A percentile compares a stretch with the other conserved stretches of the same genome.
Evolutionary conservation across 2,888 invertebrate species (phyloP).

Genomic region (Gnatocerus cornutus): DNA sequence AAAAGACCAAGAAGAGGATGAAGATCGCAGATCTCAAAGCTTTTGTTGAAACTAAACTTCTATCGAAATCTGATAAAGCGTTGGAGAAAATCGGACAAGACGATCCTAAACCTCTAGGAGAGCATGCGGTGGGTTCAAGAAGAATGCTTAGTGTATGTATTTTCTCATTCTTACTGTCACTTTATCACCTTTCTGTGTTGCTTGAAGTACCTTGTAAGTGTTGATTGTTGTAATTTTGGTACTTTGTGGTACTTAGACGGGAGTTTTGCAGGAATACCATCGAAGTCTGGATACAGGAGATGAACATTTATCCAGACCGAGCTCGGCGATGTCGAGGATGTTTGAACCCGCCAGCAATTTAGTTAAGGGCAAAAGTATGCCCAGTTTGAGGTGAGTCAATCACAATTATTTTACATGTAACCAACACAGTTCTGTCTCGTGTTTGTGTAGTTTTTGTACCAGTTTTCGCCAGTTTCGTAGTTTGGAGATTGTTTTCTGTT

Average conservation of each 20-base stretch:
- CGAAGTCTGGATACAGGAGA: constrained; percentile 88
- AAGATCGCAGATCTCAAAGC: constrained; percentile 94
- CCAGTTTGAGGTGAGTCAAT: constrained; percentile 86
- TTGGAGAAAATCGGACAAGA: constrained; percentile 91
- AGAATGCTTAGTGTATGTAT: constrained; percentile 69
- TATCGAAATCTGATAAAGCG: constrained; percentile 93
- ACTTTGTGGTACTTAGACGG: neutral
- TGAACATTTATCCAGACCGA: constrained; percentile 81
- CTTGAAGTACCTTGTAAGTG: constrained; percentile 30
- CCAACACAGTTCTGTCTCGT: too few species aligned
- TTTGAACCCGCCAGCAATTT: constrained; percentile 78
- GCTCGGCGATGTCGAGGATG: constrained; percentile 78
- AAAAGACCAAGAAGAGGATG: constrained; percentile 88
- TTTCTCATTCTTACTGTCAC: constrained; percentile 31
- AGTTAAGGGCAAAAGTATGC: constrained; percentile 97
- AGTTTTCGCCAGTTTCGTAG: too few species aligned
- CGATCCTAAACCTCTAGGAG: constrained; percentile 74
- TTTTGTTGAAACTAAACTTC: constrained; percentile 92
- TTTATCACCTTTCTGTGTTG: constrained; percentile 23
- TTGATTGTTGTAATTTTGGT: neutral
- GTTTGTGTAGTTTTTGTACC: too few species aligned
- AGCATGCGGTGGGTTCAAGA: constrained; percentile 79
- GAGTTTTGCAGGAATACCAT: constrained; percentile 81
- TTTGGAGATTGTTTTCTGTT: too few species aligned
- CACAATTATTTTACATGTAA: neutral